phyloP scores from a whole-genome alignment of 2,888 invertebrate species.

The Plagodis pulveraria region DNA sequence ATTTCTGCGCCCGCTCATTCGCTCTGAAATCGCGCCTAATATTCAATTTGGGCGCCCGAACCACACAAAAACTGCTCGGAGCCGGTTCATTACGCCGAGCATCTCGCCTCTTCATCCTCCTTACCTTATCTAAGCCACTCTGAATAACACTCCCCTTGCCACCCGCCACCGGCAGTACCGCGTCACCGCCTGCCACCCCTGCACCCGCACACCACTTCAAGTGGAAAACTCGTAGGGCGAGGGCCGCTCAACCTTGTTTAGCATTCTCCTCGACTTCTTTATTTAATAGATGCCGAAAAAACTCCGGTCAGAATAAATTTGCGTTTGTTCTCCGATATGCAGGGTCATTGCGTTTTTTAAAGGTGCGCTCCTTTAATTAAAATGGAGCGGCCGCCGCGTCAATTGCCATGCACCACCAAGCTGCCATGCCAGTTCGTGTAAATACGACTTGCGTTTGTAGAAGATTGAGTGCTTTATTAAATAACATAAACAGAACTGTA shows the following conservation, averaged over 20 bases:
- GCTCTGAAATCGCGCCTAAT: slow-evolving; percentile 83
- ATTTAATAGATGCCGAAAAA: slow-evolving; percentile 83
- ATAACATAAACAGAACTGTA: slow-evolving; percentile 65
- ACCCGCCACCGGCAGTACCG: slow-evolving; percentile 42
- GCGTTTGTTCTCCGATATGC: slow-evolving; percentile 77
- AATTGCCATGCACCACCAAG: no score
- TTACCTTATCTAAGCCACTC: slow-evolving; percentile 84
- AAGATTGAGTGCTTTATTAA: slow-evolving; percentile 71
- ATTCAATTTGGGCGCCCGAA: slow-evolving; percentile 82
- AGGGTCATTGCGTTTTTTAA: slow-evolving; percentile 64
- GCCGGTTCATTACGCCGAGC: slow-evolving; percentile 83
- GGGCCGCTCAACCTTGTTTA: slow-evolving; percentile 84
- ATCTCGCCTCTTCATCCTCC: slow-evolving; percentile 84
- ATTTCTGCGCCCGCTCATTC: slow-evolving; percentile 80
- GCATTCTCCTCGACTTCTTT: slow-evolving; percentile 84
- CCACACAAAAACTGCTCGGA: slow-evolving; percentile 83
- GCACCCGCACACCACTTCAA: slow-evolving; percentile 75
- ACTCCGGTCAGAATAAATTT: slow-evolving; percentile 81
- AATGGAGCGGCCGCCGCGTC: slow-evolving; percentile 43
- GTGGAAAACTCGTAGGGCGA: slow-evolving; percentile 83
- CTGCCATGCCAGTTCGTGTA: slow-evolving; percentile 57
- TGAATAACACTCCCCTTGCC: slow-evolving; percentile 70
- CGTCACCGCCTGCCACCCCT: slow-evolving; percentile 48
- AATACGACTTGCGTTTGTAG: slow-evolving; percentile 68
- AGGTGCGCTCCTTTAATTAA: slow-evolving; percentile 76